Base-by-base conservation (phyloP, 2,797 vertebrate genomes). In the Anableps anableps region DNA sequence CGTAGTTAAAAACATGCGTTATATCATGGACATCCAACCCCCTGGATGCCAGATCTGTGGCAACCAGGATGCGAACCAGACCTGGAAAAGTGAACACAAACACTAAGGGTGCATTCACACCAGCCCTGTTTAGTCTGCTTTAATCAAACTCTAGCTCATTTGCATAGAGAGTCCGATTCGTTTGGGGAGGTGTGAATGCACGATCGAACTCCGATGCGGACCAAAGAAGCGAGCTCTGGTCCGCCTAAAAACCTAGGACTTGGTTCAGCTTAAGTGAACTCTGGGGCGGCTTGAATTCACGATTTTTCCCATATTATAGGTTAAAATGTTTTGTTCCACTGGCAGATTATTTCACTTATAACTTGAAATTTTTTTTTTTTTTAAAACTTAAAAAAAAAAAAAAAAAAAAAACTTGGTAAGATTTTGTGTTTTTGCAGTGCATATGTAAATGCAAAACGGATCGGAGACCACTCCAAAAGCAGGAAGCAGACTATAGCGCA, bases 31-130 rank as follows among this genome's bases (percentile, higher is more conserved):
- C 98, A 62, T 99, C 98, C 14, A 99, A 94, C 36, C 99, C 99
- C 62, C 98, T 96, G 29, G 98, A 99, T 0, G 98, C 99, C 84
- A 99, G 81, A 85, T 99, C 98, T 31, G 99, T 99, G 80, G 98
- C 98, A 0, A 99, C 95, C 73, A 99, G 94, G 91, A 99, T 97
- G 81, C 96, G 97, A 75, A 99, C 98, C 72, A 86, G 96, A 66
- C 98, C 98, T 99, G 86, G 76, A 50, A 77, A 79, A 43, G 74
- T 0, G 83, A 0, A 43, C 17, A 64, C 45, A 0, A 2, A 23
- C 26, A 26, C 11, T 36, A 48, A 21, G 58, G 2, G 26, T 55
- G 26, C 1, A n/a, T 55, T 55, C n/a, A 55, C 26, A n/a, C 10
- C 53, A 58, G 53, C 53, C 53, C 53, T 13, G 53, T n/a, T 5